Percentiles rank a stretch among this genome's conserved stretches.
phyloP scores from a whole-genome alignment of 2,113 vertebrate species.

The Oryzias celebensis region DNA sequence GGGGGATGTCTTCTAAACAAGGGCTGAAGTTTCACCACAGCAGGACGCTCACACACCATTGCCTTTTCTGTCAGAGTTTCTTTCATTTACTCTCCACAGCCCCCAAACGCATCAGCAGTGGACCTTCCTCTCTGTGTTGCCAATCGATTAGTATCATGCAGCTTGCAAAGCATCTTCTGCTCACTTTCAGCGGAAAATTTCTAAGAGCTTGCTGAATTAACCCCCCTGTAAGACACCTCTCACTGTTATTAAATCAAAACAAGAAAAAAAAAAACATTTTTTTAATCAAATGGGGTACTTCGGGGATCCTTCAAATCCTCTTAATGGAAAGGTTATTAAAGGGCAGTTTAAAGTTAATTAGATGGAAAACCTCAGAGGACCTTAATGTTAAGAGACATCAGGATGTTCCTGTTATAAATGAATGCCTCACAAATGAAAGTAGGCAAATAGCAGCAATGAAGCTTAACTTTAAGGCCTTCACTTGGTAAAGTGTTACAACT shows the following conservation, averaged over 20 bases:
- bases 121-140: slow-evolving; percentile 8
- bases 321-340: slow-evolving; percentile 24
- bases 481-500: neutral
- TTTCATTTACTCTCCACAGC: slow-evolving; percentile 19
- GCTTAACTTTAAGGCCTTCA: slow-evolving; percentile 1
- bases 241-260: slow-evolving; percentile 9
- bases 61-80: slow-evolving; percentile 3
- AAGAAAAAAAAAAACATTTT: neutral
- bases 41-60: slow-evolving; percentile 32
- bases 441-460: neutral
- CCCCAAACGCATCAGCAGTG: neutral
- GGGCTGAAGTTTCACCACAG: slow-evolving; percentile 36
- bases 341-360: slow-evolving; percentile 11
- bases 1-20: slow-evolving; percentile 19
- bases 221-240: neutral
- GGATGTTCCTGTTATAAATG: slow-evolving; percentile 1
- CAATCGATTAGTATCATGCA: slow-evolving; percentile 27
- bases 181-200: slow-evolving; percentile 6
- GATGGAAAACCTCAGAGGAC: slow-evolving; percentile 16
- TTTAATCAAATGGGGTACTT: slow-evolving; percentile 21
- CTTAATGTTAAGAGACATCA: slow-evolving; percentile 5
- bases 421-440: slow-evolving; percentile 1
- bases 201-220: slow-evolving; percentile 3
- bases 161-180: slow-evolving; percentile 6
- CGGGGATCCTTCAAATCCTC: slow-evolving; percentile 18